Evolutionary conservation across 2,113 vertebrate species (phyloP).

Genomic region (Arizona elegans): DNA sequence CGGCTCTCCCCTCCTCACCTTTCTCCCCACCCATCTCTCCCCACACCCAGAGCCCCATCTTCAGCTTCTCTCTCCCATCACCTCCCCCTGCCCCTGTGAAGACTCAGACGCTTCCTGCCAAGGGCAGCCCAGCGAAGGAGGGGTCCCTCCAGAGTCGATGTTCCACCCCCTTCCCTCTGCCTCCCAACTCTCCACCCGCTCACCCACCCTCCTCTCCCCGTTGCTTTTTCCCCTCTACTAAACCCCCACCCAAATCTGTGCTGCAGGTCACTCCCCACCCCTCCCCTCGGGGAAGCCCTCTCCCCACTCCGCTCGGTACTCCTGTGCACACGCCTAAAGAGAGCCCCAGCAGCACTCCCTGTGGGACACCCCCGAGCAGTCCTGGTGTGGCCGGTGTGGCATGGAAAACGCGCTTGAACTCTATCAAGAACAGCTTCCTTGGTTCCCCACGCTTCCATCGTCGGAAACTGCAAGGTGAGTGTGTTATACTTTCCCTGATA

Average conservation of each 20-base stretch:
- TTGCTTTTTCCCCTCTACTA: constrained; percentile 68
- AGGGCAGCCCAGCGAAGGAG: constrained; percentile 69
- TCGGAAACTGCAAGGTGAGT: constrained; percentile 87
- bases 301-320: constrained; percentile 82
- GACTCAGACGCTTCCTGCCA: constrained; percentile 88
- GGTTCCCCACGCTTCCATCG: constrained; percentile 91
- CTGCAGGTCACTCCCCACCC: constrained; percentile 86
- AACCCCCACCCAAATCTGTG: constrained; percentile 72
- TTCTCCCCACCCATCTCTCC: constrained; percentile 45
- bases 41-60: constrained; percentile 84
- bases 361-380: constrained; percentile 85
- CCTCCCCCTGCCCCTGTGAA: constrained; percentile 78
- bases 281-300: constrained; percentile 75
- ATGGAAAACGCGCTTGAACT: constrained; percentile 91
- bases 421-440: constrained; percentile 90
- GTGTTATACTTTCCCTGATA: no score
- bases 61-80: constrained; percentile 87
- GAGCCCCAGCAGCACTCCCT: constrained; percentile 77
- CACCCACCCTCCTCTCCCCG: constrained; percentile 77
- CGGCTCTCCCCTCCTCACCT: constrained; percentile 53
- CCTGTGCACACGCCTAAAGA: constrained; percentile 79
- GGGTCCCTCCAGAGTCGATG: constrained; percentile 81
- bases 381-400: constrained; percentile 83
- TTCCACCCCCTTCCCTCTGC: constrained; percentile 78
- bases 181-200: constrained; percentile 80